Conservation (phyloP, 53 echinoderm and acorn worm species). For the Paracentrotus lividus region DNA sequence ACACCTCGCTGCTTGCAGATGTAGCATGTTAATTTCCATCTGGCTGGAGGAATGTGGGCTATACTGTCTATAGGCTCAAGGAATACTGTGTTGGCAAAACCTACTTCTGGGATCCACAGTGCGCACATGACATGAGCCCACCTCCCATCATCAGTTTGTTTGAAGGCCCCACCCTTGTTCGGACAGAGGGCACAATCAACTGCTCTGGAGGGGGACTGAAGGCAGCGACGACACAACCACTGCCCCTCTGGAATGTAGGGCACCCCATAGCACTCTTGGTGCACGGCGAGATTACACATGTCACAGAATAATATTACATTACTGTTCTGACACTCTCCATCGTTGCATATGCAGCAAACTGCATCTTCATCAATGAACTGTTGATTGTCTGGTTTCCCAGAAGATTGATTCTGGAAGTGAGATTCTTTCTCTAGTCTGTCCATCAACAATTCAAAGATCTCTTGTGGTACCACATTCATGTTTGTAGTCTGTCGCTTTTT, state of each 20-base stretch:
- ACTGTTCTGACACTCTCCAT: conserved; percentile 99
- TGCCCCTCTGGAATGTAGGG: conserved; percentile 99
- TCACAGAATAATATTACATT: conserved; percentile 98
- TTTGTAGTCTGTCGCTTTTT: conserved; percentile 82
- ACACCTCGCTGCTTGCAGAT: conserved; percentile 98
- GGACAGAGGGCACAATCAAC: conserved; percentile 99
- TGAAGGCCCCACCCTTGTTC: conserved; percentile 98
- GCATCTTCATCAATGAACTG: conserved; percentile 99
- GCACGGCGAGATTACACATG: conserved; percentile 99
- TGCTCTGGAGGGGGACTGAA: conserved; percentile 98
- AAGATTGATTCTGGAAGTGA: conserved; percentile 94
- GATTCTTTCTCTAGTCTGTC: conserved; percentile 98
- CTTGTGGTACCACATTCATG: conserved; percentile 81
- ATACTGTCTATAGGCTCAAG: conserved; percentile 99
- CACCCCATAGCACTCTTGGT: conserved; percentile 99
- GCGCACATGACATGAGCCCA: conserved; percentile 99
- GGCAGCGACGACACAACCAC: conserved; percentile 98
- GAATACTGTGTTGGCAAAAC: conserved; percentile 99
- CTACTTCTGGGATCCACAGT: conserved; percentile 99
- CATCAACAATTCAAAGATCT: conserved; percentile 97
- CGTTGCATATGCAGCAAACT: conserved; percentile 97
- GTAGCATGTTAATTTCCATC: conserved; percentile 98
- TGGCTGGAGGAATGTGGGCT: conserved; percentile 96
- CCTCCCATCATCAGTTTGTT: conserved; percentile 96
- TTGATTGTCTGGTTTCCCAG: conserved; percentile 88